Base-by-base conservation (phyloP, 2,113 vertebrate genomes). In the Neogobius melanostomus region DNA sequence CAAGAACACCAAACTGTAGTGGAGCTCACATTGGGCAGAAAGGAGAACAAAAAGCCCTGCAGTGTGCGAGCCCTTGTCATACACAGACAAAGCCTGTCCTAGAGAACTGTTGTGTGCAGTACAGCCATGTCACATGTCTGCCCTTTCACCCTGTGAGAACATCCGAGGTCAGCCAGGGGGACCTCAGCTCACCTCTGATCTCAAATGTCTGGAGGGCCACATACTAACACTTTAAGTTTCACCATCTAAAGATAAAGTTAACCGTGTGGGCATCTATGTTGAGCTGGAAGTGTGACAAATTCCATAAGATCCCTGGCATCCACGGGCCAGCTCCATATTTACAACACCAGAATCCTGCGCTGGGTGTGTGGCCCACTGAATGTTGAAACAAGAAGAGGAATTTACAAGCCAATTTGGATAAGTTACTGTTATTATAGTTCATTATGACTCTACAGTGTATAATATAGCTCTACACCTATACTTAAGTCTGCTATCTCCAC, bases 121-220 rank as follows among this genome's bases (percentile, higher is more conserved):
- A 65, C 59, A 71, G 75, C 67, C 63, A 54, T 44, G 71, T 69
- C 72, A 64, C 69, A 76, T 75, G 70, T n/a, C 54, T 84, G 43
- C 64, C 74, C 81, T 80, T 66, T 82, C 61, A 82, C 81, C 68
- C 46, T 66, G 61, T 36, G 21, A 75, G 59, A 71, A 53, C 75
- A 68, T 70, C 69, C 56, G 73, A 54, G 66, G 28, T 80, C 62
- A 65, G 56, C 71, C 68, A 48, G 60, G 69, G 28, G 51, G 12
- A 72, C 72, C 74, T 52, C 56, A 36, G 11, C 69, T 71, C 70
- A 79, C 72, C 70, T 66, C 65, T 16, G 15, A 43, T 67, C 51
- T 46, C 52, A 82, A 67, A 77, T 81, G 51, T 75, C 76, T 79
- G 7, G 49, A 28, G 75, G 45, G 78, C 73, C 69, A 64, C 76